Evolutionary conservation across 2,797 vertebrate species (phyloP).

Genomic region (Discoglossus pictus): DNA sequence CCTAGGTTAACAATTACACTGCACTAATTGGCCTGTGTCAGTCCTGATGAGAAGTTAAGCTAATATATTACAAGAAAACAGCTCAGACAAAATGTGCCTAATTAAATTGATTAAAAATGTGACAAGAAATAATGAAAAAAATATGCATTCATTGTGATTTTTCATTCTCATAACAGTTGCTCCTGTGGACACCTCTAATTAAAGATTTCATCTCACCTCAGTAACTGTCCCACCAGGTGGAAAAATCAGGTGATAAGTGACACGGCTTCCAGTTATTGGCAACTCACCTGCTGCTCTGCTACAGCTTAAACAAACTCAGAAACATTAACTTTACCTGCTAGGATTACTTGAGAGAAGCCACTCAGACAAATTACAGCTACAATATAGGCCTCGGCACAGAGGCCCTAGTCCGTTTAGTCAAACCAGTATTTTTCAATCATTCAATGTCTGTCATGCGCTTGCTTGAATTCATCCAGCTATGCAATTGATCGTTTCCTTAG

Average conservation of each 20-base stretch:
- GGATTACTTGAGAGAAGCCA: conserved; percentile 7
- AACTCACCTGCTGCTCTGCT: conserved; percentile 46
- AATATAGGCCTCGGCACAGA: background rate
- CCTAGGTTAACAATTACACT: conserved; percentile 85
- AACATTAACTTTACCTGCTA: conserved; percentile 37
- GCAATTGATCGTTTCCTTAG: background rate
- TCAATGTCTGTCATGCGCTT: background rate
- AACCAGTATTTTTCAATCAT: conserved; percentile 3
- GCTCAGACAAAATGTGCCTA: conserved; percentile 88
- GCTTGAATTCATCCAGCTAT: background rate
- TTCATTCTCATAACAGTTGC: conserved; percentile 48
- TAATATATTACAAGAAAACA: conserved; percentile 80
- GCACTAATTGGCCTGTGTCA: conserved; percentile 88
- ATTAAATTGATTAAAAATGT: conserved; percentile 82
- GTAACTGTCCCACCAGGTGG: conserved; percentile 17
- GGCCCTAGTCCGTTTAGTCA: background rate
- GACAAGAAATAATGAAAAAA: conserved; percentile 69
- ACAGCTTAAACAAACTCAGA: conserved; percentile 25
- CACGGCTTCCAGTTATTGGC: conserved; percentile 44
- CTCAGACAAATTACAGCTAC: background rate
- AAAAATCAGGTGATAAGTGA: conserved; percentile 47
- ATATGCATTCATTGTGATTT: conserved; percentile 52
- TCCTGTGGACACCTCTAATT: conserved; percentile 41
- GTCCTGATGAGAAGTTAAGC: conserved; percentile 88
- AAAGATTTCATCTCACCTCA: conserved; percentile 38